phyloP scores from a whole-genome alignment of 2,797 vertebrate species.

The Thripadectes ignobilis region DNA sequence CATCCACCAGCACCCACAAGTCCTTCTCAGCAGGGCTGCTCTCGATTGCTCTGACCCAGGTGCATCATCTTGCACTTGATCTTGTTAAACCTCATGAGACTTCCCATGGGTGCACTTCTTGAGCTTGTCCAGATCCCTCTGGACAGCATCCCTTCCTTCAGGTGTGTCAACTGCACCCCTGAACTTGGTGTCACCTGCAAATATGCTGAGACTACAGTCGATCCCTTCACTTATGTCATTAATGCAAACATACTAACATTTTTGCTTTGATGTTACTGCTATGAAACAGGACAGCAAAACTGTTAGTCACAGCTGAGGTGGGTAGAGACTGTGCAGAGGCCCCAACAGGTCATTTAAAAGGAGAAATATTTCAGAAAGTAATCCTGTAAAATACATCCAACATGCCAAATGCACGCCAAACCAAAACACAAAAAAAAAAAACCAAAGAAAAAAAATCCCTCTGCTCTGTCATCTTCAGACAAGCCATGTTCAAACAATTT shows the following conservation, averaged over 20 bases:
- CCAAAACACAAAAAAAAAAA: neutral
- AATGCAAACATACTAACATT: neutral
- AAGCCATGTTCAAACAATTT: neutral
- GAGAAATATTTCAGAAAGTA: neutral
- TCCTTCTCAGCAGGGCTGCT: neutral
- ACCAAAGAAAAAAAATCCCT: neutral
- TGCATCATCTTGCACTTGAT: neutral
- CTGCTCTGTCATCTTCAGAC: neutral
- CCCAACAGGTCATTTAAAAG: neutral
- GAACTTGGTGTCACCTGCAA: neutral
- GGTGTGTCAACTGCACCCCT: rapidly evolving
- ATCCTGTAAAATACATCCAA: neutral
- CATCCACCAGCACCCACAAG: neutral
- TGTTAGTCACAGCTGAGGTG: neutral
- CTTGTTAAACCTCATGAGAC: neutral
- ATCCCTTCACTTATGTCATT: neutral
- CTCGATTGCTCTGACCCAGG: neutral
- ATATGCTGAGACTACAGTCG: neutral
- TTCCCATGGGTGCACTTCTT: neutral
- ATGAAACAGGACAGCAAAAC: neutral
- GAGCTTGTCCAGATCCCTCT: neutral
- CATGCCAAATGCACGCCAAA: neutral
- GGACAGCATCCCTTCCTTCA: neutral
- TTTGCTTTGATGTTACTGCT: neutral
- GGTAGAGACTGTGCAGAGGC: neutral